Conservation (phyloP, 2,797 vertebrate species). For the Trematomus bernacchii region DNA sequence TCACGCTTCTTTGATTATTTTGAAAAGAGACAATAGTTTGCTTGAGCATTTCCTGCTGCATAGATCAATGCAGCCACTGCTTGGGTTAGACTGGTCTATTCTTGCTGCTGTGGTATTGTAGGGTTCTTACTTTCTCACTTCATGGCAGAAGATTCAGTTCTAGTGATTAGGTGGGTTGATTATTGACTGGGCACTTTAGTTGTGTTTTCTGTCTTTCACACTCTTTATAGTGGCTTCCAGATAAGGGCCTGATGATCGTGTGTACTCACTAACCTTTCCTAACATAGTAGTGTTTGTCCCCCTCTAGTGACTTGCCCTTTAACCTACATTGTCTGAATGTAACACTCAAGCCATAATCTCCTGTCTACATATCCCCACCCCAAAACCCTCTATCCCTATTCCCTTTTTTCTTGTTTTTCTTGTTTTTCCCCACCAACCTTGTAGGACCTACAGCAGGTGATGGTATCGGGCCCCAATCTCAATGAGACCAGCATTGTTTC, state of each 20-base stretch:
- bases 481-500: conserved; percentile 98
- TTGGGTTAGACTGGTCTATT: background rate
- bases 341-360: conserved; percentile 36
- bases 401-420: conserved; percentile 9
- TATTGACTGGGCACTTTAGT: conserved; percentile 18
- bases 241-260: conserved; percentile 13
- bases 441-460: conserved; percentile 97
- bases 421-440: conserved; percentile 24
- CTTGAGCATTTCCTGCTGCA: conserved; percentile 33
- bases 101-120: background rate
- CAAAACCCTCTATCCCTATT: conserved; percentile 20
- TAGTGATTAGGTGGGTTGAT: conserved; percentile 34
- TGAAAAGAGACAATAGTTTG: conserved; percentile 35
- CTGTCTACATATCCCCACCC: conserved; percentile 34
- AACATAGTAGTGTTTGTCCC: conserved; percentile 65
- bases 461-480: conserved; percentile 97
- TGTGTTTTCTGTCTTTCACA: conserved; percentile 29
- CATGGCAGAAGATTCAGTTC: background rate
- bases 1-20: conserved; percentile 21
- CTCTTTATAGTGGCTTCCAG: conserved; percentile 2
- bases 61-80: conserved; percentile 16
- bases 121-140: background rate
- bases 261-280: conserved; percentile 56
- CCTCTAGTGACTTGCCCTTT: conserved; percentile 47
- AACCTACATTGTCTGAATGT: conserved; percentile 29